Conservation (phyloP, 2,888 invertebrate genomes). For the Trissonchulus sp. region DNA sequence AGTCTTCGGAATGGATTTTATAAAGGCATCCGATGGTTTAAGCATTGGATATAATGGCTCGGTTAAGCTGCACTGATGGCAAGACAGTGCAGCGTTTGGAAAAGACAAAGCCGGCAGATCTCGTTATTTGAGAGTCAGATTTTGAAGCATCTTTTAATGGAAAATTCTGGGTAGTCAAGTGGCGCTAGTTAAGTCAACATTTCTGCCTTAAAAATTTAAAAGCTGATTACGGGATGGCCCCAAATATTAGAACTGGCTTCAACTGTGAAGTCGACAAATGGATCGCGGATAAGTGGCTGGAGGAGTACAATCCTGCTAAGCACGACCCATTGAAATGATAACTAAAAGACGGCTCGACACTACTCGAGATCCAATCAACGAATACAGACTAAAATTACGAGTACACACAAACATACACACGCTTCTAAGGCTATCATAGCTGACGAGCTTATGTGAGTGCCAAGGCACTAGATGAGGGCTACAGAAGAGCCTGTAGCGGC, state of each 20-base stretch:
- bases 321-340: too few relatives aligned
- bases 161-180: slow-evolving; percentile 13
- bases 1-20: not conserved
- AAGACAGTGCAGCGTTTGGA: too few relatives aligned
- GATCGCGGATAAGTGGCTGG: not conserved
- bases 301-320: too few relatives aligned
- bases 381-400: too few relatives aligned
- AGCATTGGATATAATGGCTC: not conserved
- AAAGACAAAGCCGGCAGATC: not conserved
- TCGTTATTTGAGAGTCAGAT: too few relatives aligned
- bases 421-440: not conserved
- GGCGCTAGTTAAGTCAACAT: not conserved
- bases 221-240: not conserved
- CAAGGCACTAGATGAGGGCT: not conserved
- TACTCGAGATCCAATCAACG: too few relatives aligned
- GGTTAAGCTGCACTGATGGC: not conserved
- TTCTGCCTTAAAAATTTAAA: too few relatives aligned
- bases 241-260: not conserved
- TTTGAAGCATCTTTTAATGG: not conserved
- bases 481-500: not conserved
- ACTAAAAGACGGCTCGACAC: too few relatives aligned
- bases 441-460: not conserved
- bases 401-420: not conserved
- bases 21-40: not conserved
- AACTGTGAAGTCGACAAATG: not conserved